phyloP scores from a whole-genome alignment of 2,888 invertebrate species.

The Hoplodrina ambigua region DNA sequence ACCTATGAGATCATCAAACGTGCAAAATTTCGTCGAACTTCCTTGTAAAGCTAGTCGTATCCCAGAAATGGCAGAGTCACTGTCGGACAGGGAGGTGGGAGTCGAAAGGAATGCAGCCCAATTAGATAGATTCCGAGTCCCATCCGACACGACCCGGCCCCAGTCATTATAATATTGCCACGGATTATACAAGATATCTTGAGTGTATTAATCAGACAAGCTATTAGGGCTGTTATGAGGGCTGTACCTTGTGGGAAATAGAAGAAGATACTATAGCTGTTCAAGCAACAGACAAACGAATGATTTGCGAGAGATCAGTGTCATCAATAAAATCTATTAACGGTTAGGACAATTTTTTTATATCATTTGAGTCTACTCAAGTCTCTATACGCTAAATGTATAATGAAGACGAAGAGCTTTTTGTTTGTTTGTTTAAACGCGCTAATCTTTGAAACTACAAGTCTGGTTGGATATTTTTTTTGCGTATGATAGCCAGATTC shows the following conservation, averaged over 20 bases:
- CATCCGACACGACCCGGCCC: conserved; percentile 59
- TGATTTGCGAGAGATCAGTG: not conserved
- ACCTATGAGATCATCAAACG: not conserved
- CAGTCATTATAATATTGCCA: conserved; percentile 64
- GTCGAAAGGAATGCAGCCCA: conserved; percentile 81
- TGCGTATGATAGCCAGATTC: no score
- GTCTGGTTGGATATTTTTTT: no score
- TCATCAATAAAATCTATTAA: not conserved
- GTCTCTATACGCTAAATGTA: no score
- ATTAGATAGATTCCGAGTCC: conserved; percentile 77
- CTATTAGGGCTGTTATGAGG: conserved; percentile 1
- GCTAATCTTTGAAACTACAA: no score
- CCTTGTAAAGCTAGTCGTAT: conserved; percentile 18
- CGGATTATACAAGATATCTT: conserved; percentile 35
- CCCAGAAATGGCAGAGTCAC: conserved; percentile 65
- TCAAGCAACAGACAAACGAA: not conserved
- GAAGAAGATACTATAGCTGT: no score
- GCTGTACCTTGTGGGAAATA: not conserved
- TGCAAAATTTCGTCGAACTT: conserved; percentile 45
- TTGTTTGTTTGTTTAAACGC: no score
- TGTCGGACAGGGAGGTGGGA: conserved; percentile 45
- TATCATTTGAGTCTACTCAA: no score
- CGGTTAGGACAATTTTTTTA: not conserved
- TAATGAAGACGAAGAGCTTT: no score
- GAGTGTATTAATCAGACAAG: conserved; percentile 43